A percentile compares a stretch with the other conserved stretches of the same genome.
Evolutionary conservation across 2,113 vertebrate species (phyloP).

Genomic region (Malaclemys terrapin): DNA sequence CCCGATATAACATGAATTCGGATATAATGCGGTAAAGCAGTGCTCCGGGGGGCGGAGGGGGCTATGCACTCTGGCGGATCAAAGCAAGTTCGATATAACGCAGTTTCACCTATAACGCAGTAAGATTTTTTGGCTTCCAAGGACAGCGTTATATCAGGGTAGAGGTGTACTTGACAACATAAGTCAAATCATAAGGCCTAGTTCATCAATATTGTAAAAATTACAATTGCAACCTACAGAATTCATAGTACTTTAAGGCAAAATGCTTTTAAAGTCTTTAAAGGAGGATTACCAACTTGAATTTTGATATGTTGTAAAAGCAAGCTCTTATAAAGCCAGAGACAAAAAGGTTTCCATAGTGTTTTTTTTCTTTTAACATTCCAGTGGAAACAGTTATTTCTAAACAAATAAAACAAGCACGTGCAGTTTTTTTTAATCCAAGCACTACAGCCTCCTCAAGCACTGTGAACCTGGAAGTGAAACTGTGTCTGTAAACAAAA

Average conservation of each 20-base stretch:
- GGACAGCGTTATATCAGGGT: too few relatives aligned
- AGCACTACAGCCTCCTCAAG: background rate
- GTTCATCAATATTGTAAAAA: background rate
- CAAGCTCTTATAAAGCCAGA: background rate
- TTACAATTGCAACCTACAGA: background rate
- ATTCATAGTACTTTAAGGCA: background rate
- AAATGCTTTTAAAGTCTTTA: background rate
- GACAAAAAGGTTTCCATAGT: background rate
- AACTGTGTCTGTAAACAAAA: background rate
- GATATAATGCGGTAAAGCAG: too few relatives aligned
- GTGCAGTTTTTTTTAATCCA: background rate
- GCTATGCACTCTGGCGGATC: too few relatives aligned
- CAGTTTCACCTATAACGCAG: too few relatives aligned
- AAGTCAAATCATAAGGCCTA: background rate
- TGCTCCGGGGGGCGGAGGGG: too few relatives aligned
- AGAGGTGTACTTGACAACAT: background rate
- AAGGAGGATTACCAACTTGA: background rate
- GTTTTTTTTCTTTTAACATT: background rate
- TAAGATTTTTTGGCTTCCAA: too few relatives aligned
- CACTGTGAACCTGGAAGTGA: background rate
- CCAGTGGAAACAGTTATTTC: background rate
- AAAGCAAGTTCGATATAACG: too few relatives aligned
- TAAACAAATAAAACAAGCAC: background rate
- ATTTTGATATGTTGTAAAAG: background rate
- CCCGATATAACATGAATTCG: too few relatives aligned